These are phyloP conservation scores for Brachyptera putata DNA, from an alignment of 2,888 invertebrate genomes.

Conservation along the genomic window DNA sequence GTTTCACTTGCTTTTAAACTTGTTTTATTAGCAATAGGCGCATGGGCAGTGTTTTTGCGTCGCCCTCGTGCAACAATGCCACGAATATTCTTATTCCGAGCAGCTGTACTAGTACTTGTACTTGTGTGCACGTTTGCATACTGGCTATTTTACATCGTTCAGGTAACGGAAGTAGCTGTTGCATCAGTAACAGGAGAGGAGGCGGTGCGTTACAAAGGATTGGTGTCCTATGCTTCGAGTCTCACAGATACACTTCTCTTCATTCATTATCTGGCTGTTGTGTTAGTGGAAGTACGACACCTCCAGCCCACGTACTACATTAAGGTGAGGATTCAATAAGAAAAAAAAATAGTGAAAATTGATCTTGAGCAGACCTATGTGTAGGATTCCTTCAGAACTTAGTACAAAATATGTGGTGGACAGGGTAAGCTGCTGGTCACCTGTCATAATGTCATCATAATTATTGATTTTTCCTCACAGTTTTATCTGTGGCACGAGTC, in stretches of 20 bases:
- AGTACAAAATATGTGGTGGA: too few species aligned
- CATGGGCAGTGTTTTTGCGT: constrained; percentile 89
- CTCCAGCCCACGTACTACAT: constrained; percentile 84
- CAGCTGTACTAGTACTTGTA: constrained; percentile 81
- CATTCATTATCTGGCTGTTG: constrained; percentile 90
- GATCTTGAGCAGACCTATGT: too few species aligned
- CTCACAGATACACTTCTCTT: constrained; percentile 91
- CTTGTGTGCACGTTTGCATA: constrained; percentile 92
- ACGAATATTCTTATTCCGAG: constrained; percentile 84
- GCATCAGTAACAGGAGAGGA: constrained; percentile 75
- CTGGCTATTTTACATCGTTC: constrained; percentile 97
- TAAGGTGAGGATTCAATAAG: constrained; percentile 53
- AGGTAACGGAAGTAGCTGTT: constrained; percentile 76
- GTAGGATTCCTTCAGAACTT: too few species aligned
- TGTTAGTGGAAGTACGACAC: constrained; percentile 90
- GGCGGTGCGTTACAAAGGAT: constrained; percentile 71
- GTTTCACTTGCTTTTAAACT: constrained; percentile 89
- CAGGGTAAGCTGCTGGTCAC: too few species aligned
- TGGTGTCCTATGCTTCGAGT: constrained; percentile 90
- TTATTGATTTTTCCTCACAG: too few species aligned
- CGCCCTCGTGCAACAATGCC: constrained; percentile 84
- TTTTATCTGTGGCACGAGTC: too few species aligned
- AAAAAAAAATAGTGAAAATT: not conserved
- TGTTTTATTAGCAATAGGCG: constrained; percentile 75
- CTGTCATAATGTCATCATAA: too few species aligned